Conservation (phyloP, 2,113 vertebrate species). For the Zootoca vivipara region DNA sequence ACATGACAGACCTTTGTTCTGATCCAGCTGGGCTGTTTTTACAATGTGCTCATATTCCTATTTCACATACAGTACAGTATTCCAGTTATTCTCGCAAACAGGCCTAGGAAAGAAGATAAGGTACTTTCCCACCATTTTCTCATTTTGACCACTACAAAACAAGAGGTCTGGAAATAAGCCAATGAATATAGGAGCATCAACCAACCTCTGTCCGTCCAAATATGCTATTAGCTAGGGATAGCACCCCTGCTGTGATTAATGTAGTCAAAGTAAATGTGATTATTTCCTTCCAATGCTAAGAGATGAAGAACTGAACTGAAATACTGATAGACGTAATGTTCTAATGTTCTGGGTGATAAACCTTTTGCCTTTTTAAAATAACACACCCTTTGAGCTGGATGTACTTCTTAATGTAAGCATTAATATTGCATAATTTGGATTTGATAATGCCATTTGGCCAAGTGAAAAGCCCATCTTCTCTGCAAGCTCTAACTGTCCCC, state of each 20-base stretch:
- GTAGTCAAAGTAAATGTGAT: fast-evolving
- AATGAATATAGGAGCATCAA: background rate
- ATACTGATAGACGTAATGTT: background rate
- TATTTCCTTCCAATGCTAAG: background rate
- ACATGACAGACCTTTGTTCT: no score
- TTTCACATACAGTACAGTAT: background rate
- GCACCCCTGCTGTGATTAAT: background rate
- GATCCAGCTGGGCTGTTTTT: no score
- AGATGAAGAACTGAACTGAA: background rate
- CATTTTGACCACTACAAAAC: background rate
- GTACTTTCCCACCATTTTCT: background rate
- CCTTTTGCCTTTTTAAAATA: background rate
- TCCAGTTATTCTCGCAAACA: background rate
- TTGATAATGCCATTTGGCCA: background rate
- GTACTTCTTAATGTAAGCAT: background rate
- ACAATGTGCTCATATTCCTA: background rate
- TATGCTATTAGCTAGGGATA: background rate
- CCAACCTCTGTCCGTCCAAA: background rate
- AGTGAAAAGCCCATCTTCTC: background rate
- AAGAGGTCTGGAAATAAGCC: background rate
- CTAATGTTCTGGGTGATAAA: background rate
- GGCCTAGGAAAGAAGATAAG: background rate
- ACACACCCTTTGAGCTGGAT: background rate
- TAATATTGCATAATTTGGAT: background rate
- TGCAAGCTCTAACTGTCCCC: fast-evolving